Conservation (phyloP, 2,888 invertebrate species). For the Melieria omissa region DNA sequence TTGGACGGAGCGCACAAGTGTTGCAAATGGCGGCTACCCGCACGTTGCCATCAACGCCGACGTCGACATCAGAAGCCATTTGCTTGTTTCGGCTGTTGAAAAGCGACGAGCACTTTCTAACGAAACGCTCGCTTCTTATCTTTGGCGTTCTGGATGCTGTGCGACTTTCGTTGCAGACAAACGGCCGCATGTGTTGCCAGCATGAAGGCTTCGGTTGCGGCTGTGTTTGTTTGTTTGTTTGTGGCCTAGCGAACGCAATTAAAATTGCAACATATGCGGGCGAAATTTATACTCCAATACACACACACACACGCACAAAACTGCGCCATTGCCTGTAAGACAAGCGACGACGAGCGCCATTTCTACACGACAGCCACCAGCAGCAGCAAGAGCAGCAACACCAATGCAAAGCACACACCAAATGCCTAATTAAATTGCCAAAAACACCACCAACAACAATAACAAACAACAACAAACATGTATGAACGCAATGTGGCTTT, state of each 20-base stretch:
- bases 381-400: neutral
- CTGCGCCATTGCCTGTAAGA: neutral
- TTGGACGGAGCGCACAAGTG: no score
- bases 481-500: conserved; percentile 15
- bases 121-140: no score
- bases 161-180: no score
- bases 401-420: conserved; percentile 26
- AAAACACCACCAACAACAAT: conserved; percentile 41
- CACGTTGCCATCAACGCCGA: no score
- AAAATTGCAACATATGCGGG: conserved; percentile 58
- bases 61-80: no score
- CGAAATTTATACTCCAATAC: conserved; percentile 35
- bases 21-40: no score
- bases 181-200: no score
- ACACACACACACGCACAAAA: conserved; percentile 11
- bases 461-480: conserved; percentile 48
- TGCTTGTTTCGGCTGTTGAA: no score
- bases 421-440: conserved; percentile 50
- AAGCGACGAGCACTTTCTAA: no score
- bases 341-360: neutral
- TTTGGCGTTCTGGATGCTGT: no score
- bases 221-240: conserved; percentile 33
- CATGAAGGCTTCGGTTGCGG: no score
- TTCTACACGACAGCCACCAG: neutral
- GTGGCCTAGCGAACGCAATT: conserved; percentile 59